Evolutionary conservation across 1,140 invertebrate species (phyloP), one percentile per base, ranked within the genome.

Genomic region (Leptoteleia sp.): DNA sequence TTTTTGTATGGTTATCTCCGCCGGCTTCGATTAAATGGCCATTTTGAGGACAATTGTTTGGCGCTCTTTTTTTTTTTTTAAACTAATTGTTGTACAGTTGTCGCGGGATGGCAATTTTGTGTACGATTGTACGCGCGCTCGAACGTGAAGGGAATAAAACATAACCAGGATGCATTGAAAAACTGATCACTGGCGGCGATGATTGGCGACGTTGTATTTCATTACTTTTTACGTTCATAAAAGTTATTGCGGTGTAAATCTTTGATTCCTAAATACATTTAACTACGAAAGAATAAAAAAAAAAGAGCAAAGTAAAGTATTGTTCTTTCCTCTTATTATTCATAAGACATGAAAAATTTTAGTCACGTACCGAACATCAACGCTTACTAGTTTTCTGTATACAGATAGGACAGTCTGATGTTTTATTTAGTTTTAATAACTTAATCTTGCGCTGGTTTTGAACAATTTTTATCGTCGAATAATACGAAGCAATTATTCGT

Each of bases 341-440:
- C 64, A 76, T 70, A 64, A 45, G 47, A 76, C 35, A 70, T 67
- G 4, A 55, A 52, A 68, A 31, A 70, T 70, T 54, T 61, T 12
- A 62, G 65, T 70, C 73, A 76, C 65, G 73, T 70, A 48, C 13
- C 1, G 17, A 50, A 40, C 55, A 76, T 70, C 73, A 76, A 70
- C 57, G 73, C 64, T 70, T 70, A 64, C 64, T 57, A 68, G 57
- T 55, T 76, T 76, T 76, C 45, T 70, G 64, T 57, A 64, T 76
- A 70, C 50, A 64, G 50, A 76, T 76, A 76, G 54, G 9, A 57
- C 50, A 65, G 40, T 22, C 59, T 59, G 25, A 71, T 71, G 50
- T 71, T 77, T 77, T 65, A 77, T 65, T 70, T 76, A 62, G 57
- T 68, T 76, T 65, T 70, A 76, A 70, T 76, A 70, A 64, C 12